phyloP scores from a whole-genome alignment of 1,140 invertebrate genomes.

The Scaptomyza graminum region DNA sequence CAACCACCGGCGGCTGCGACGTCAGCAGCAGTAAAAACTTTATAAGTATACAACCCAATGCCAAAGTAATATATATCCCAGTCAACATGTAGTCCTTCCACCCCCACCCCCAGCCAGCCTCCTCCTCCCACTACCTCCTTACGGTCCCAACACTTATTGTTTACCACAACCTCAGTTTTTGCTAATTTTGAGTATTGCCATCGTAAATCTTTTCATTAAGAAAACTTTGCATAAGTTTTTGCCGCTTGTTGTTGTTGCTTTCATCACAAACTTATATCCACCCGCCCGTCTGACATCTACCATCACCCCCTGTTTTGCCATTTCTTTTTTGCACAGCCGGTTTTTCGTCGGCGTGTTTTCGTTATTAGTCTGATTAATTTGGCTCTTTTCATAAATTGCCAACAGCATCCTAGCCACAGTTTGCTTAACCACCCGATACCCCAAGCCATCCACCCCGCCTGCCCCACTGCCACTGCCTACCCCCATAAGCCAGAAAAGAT shows the following conservation, averaged over 20 bases:
- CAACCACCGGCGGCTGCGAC: conserved; percentile 33
- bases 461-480: not conserved
- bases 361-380: conserved; percentile 84
- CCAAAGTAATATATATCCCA: not conserved
- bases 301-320: conserved; percentile 24
- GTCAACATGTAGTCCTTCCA: not conserved
- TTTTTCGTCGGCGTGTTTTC: conserved; percentile 81
- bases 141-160: conserved; percentile 51
- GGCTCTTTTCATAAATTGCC: conserved; percentile 84
- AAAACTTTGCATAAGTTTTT: conserved; percentile 83
- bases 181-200: conserved; percentile 81
- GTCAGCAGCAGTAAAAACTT: conserved; percentile 55
- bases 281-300: too few species aligned
- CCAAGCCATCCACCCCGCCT: not conserved
- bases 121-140: not conserved
- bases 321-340: conserved; percentile 56
- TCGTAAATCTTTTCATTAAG: conserved; percentile 84
- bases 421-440: conserved; percentile 20
- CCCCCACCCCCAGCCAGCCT: too few species aligned
- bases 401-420: conserved; percentile 74
- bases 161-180: conserved; percentile 81
- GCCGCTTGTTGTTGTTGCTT: conserved; percentile 28
- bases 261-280: not conserved
- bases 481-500: conserved; percentile 10
- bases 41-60: conserved; percentile 46